Evolutionary conservation across 2,888 invertebrate species (phyloP).

Genomic region (Bugula neritina): DNA sequence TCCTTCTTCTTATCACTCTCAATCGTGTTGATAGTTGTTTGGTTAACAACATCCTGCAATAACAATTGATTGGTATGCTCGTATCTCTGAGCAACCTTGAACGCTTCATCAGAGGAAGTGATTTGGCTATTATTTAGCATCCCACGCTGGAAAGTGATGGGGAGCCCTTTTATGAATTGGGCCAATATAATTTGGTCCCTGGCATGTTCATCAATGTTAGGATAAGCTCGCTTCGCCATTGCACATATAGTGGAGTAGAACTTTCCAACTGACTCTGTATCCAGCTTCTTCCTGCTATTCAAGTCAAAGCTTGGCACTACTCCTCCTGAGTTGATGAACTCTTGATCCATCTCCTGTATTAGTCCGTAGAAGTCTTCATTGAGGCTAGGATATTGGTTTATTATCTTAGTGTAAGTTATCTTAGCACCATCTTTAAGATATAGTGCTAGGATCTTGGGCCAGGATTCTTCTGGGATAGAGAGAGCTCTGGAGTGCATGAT

Average conservation of each 20-base stretch:
- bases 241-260: background rate
- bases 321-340: background rate
- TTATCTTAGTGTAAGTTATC: background rate
- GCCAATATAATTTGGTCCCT: background rate
- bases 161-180: background rate
- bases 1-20: background rate
- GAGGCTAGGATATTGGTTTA: background rate
- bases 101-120: background rate
- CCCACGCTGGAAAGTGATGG: background rate
- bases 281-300: background rate
- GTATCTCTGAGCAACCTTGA: background rate
- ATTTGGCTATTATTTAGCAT: background rate
- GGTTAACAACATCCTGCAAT: background rate
- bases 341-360: background rate
- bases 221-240: background rate
- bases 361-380: background rate
- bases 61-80: background rate
- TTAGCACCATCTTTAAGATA: background rate
- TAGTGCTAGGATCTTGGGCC: background rate
- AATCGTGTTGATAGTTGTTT: background rate
- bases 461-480: background rate
- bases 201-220: background rate
- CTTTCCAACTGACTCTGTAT: background rate
- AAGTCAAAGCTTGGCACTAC: background rate
- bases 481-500: background rate